A percentile compares a stretch with the other conserved stretches of the same genome.
Conservation (phyloP, 1,140 invertebrate genomes). For the Drosophila takahashii region DNA sequence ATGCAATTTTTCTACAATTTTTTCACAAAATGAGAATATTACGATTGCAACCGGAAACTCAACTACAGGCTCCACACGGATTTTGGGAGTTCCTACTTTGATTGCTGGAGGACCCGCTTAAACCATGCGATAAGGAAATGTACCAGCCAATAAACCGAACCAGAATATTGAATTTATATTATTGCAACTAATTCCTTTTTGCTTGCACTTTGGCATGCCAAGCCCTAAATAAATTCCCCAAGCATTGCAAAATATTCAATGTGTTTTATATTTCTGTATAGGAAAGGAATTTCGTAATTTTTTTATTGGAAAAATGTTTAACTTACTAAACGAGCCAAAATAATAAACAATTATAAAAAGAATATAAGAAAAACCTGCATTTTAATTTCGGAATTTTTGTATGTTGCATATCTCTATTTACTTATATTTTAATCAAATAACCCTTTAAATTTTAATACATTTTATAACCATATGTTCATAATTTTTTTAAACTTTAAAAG, state of each 20-base stretch:
- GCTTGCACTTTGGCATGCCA: slow-evolving; percentile 7
- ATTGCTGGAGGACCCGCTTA: background rate
- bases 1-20: background rate
- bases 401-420: no score
- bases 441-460: no score
- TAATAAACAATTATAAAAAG: no score
- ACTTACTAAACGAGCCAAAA: no score
- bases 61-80: background rate
- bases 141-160: background rate
- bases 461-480: no score
- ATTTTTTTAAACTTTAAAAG: no score
- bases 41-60: background rate
- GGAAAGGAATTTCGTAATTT: background rate
- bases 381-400: no score
- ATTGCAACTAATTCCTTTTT: background rate
- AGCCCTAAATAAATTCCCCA: background rate
- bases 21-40: background rate
- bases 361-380: no score
- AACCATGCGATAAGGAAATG: background rate
- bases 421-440: no score
- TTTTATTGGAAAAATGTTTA: no score
- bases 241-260: background rate
- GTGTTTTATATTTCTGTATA: background rate
- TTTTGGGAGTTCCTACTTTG: background rate
- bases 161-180: background rate